These are phyloP conservation scores for Perizoma affinitatum DNA, from an alignment of 2,888 invertebrate genomes.

Conservation along the genomic window DNA sequence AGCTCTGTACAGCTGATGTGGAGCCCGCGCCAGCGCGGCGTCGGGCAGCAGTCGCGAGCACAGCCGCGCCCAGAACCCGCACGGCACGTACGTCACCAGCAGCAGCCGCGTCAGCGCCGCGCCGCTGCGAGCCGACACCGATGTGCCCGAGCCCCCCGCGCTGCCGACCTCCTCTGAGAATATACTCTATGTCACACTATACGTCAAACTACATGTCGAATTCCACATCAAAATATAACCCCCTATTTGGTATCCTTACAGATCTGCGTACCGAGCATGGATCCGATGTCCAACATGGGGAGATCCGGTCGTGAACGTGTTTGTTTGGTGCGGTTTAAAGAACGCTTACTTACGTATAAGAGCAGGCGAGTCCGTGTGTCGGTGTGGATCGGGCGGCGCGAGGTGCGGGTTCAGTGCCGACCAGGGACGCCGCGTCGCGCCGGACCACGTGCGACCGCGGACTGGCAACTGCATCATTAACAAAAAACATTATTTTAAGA, in stretches of 20 bases:
- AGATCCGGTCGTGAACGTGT: too few relatives aligned
- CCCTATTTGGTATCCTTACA: too few relatives aligned
- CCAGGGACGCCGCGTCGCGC: slow-evolving; percentile 52
- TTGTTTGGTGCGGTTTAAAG: too few relatives aligned
- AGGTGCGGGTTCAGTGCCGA: slow-evolving; percentile 37
- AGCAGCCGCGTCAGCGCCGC: slow-evolving; percentile 89
- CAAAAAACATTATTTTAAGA: neutral
- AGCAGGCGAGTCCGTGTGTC: slow-evolving; percentile 62
- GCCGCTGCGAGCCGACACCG: slow-evolving; percentile 68
- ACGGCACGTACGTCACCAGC: slow-evolving; percentile 98
- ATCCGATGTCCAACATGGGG: too few relatives aligned
- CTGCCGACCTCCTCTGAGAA: slow-evolving; percentile 12
- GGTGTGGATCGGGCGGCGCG: slow-evolving; percentile 31
- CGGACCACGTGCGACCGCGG: slow-evolving; percentile 53
- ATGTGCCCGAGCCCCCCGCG: slow-evolving; percentile 68
- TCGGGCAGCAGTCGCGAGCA: slow-evolving; percentile 97
- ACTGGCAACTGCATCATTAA: slow-evolving; percentile 52
- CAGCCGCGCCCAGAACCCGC: slow-evolving; percentile 98
- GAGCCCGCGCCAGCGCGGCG: slow-evolving; percentile 91
- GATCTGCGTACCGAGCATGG: too few relatives aligned
- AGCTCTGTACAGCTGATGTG: slow-evolving; percentile 89
- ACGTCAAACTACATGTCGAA: too few relatives aligned
- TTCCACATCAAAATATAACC: too few relatives aligned
- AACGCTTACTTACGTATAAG: slow-evolving; percentile 55
- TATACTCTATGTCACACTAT: too few relatives aligned